Percentiles rank a stretch among this genome's conserved stretches.
phyloP scores from a whole-genome alignment of 2,113 vertebrate species.

The Lontra canadensis region DNA sequence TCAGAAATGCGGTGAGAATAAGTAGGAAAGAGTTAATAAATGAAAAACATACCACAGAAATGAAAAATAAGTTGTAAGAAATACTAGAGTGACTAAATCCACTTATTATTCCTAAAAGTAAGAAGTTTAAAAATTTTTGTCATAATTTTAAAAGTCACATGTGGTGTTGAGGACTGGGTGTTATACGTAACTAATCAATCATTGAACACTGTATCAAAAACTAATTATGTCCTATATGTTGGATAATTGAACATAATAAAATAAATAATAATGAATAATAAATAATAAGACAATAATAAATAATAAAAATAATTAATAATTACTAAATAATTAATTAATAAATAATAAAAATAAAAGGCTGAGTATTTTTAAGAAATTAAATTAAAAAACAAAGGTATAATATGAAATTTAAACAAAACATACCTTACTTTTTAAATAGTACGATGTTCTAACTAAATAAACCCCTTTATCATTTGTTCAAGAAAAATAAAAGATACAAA shows the following conservation, averaged over 20 bases:
- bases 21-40: not conserved
- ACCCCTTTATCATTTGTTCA: not conserved
- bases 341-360: not conserved
- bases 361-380: not conserved
- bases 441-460: not conserved
- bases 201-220: not conserved
- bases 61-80: not conserved
- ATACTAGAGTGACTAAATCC: not conserved
- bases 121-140: not conserved
- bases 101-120: not conserved
- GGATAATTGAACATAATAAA: not conserved
- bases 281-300: too few relatives aligned
- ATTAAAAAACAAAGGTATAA: not conserved
- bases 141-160: not conserved
- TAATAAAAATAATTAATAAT: too few relatives aligned
- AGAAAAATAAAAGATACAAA: not conserved
- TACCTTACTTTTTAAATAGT: not conserved
- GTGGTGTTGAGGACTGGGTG: not conserved
- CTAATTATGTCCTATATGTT: not conserved
- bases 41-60: not conserved
- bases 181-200: not conserved
- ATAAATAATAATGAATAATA: too few relatives aligned
- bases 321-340: too few relatives aligned
- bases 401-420: not conserved
- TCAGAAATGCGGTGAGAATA: not conserved